These are phyloP conservation scores for Hirudinaria manillensis DNA, from an alignment of 2,888 invertebrate genomes.

Conservation along the genomic window DNA sequence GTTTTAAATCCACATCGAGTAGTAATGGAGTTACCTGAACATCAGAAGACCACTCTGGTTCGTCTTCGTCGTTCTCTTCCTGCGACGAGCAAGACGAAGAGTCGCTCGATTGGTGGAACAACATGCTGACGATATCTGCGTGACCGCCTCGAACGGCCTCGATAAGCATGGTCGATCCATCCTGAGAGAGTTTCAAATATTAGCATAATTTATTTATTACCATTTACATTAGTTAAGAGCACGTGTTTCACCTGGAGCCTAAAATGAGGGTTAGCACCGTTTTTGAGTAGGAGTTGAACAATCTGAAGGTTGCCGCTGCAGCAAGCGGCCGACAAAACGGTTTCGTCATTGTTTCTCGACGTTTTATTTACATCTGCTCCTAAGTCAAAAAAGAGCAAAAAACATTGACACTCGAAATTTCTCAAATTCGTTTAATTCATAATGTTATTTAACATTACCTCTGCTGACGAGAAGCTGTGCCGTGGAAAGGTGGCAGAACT, in stretches of 20 bases:
- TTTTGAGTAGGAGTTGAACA: constrained; percentile 79
- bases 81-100: background rate
- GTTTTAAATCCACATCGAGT: background rate
- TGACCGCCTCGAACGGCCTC: constrained; percentile 97
- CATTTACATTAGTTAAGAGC: background rate
- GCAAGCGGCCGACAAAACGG: constrained; percentile 91
- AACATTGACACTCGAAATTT: no score
- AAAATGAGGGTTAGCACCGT: constrained; percentile 69
- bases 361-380: constrained; percentile 84
- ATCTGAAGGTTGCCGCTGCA: constrained; percentile 98
- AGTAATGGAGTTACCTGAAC: background rate
- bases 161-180: constrained; percentile 95
- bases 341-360: constrained; percentile 81
- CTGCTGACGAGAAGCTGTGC: constrained; percentile 59
- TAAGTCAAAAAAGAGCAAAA: constrained; percentile 34
- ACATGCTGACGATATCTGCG: constrained; percentile 83
- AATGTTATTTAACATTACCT: constrained; percentile 18
- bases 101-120: constrained; percentile 67
- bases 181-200: constrained; percentile 57
- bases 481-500: constrained; percentile 90
- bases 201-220: no score
- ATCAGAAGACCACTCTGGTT: background rate
- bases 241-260: constrained; percentile 10
- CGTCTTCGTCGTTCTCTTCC: constrained; percentile 29
- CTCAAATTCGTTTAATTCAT: no score